A percentile compares a stretch with the other conserved stretches of the same genome.
phyloP scores from a whole-genome alignment of 2,888 invertebrate species.

The Nycteola revayana region DNA sequence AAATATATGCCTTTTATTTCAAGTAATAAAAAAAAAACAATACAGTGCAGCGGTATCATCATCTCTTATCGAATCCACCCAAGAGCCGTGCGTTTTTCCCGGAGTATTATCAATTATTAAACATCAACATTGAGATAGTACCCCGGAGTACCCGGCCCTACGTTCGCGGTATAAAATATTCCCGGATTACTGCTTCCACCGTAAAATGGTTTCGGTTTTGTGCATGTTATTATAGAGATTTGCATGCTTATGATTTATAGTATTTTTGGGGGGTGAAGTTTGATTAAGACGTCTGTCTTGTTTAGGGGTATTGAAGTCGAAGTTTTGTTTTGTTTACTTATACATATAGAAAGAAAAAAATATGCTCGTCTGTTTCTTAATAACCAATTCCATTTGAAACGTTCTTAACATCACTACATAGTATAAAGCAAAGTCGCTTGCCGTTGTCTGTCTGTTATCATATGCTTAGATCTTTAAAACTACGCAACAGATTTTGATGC shows the following conservation, averaged over 20 bases:
- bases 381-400: too few relatives aligned
- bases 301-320: conserved; percentile 8
- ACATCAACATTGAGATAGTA: conserved; percentile 81
- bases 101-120: conserved; percentile 82
- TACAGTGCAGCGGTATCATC: too few relatives aligned
- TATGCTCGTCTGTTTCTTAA: too few relatives aligned
- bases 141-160: conserved; percentile 73
- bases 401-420: too few relatives aligned
- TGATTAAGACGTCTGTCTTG: conserved; percentile 39
- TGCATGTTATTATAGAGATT: conserved; percentile 80
- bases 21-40: too few relatives aligned
- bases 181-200: conserved; percentile 66
- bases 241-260: conserved; percentile 81
- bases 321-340: neutral
- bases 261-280: conserved; percentile 48
- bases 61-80: conserved; percentile 42
- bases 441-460: too few relatives aligned
- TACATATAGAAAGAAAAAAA: too few relatives aligned
- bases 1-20: too few relatives aligned
- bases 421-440: too few relatives aligned
- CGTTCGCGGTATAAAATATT: conserved; percentile 78
- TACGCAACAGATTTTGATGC: too few relatives aligned
- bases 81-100: conserved; percentile 72
- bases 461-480: too few relatives aligned
- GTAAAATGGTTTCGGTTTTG: conserved; percentile 81